These are phyloP conservation scores for Mantis religiosa DNA, from an alignment of 2,888 invertebrate species.

Conservation along the genomic window DNA sequence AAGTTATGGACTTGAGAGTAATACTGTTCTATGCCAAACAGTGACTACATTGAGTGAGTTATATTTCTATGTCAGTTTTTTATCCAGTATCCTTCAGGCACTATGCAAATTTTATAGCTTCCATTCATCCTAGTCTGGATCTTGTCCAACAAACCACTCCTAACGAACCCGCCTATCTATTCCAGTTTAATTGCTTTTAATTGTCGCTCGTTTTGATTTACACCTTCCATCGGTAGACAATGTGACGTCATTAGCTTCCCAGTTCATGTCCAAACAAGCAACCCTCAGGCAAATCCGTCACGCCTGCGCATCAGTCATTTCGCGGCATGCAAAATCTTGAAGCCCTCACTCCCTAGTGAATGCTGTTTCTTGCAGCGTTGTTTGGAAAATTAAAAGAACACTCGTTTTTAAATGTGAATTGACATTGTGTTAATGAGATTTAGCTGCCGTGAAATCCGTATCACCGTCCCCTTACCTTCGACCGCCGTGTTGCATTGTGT, in stretches of 20 bases:
- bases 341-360: not conserved
- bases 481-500: not conserved
- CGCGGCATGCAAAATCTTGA: not conserved
- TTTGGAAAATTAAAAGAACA: not conserved
- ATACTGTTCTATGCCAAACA: not conserved
- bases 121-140: too few relatives aligned
- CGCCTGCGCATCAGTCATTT: not conserved
- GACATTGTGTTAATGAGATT: constrained; percentile 2
- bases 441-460: not conserved
- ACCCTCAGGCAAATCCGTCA: not conserved
- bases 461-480: not conserved
- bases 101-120: not conserved
- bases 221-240: not conserved
- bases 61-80: not conserved
- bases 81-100: not conserved
- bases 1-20: not conserved
- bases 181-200: not conserved
- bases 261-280: not conserved
- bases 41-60: not conserved
- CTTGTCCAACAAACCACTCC: not conserved
- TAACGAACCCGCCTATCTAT: not conserved
- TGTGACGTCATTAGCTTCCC: not conserved
- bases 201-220: not conserved
- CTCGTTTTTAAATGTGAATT: not conserved
- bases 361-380: not conserved